Evolutionary conservation across 2,797 vertebrate genomes (phyloP).

Genomic region (Phoeniculus purpureus): DNA sequence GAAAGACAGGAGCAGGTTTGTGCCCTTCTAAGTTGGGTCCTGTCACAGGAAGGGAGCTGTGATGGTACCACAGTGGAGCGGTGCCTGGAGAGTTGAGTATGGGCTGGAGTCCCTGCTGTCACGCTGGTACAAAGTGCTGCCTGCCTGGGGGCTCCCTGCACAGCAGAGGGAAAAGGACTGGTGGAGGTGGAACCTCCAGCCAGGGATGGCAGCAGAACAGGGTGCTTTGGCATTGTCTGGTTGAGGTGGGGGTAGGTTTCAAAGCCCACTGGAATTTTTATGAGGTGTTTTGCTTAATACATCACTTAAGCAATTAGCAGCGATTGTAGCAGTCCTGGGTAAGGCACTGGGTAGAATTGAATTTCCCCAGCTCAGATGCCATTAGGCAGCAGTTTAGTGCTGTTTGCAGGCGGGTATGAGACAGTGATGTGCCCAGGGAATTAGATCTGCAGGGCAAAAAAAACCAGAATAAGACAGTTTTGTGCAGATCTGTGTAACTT

Average conservation of each 20-base stretch:
- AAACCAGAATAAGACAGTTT: neutral
- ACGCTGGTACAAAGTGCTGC: rapidly evolving
- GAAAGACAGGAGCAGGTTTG: neutral
- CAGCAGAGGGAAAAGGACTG: neutral
- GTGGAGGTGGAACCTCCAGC: constrained; percentile 5
- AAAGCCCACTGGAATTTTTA: constrained; percentile 44
- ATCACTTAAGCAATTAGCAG: constrained; percentile 53
- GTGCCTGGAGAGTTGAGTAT: neutral
- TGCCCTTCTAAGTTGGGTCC: neutral
- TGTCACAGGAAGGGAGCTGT: neutral
- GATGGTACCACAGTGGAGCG: rapidly evolving
- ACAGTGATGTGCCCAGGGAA: neutral
- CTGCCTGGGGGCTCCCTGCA: neutral
- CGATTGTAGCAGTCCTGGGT: constrained; percentile 11
- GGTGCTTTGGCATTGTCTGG: neutral
- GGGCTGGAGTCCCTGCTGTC: neutral
- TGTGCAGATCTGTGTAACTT: neutral
- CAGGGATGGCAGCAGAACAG: neutral
- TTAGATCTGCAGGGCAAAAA: neutral
- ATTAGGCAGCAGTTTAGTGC: constrained; percentile 1
- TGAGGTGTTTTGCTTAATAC: constrained; percentile 48
- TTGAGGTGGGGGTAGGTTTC: neutral
- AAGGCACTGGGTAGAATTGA: constrained; percentile 27
- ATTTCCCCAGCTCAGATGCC: constrained; percentile 47
- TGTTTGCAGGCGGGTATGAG: neutral